Conservation (phyloP, 1,140 invertebrate genomes). For the Myzus persicae region DNA sequence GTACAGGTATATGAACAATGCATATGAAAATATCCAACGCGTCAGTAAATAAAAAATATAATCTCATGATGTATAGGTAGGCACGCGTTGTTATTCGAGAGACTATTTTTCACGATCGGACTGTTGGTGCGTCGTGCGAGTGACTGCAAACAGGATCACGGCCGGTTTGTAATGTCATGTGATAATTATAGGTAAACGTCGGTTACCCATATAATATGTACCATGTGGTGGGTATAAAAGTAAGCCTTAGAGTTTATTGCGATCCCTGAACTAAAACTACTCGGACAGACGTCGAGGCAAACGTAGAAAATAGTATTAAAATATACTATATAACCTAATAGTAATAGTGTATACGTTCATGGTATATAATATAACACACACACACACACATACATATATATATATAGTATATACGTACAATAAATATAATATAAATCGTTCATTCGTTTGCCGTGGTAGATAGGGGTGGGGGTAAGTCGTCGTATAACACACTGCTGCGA, state of each 20-base stretch:
- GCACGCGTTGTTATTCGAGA: not conserved
- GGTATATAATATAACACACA: not conserved
- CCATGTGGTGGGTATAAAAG: not conserved
- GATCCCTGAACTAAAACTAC: not conserved
- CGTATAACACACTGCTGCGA: not conserved
- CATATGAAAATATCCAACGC: too few relatives aligned
- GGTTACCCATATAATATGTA: not conserved
- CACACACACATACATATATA: not conserved
- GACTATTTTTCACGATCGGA: not conserved
- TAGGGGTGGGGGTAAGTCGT: not conserved
- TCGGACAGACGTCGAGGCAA: not conserved
- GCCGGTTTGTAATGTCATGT: not conserved
- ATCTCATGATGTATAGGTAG: too few relatives aligned
- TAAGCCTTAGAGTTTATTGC: not conserved
- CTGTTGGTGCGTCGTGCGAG: not conserved
- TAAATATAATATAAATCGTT: constrained; percentile 1
- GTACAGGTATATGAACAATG: too few relatives aligned
- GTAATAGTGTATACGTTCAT: too few relatives aligned
- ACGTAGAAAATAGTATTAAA: not conserved
- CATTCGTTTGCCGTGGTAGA: not conserved
- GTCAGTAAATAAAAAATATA: not conserved
- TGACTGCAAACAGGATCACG: too few relatives aligned
- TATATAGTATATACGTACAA: not conserved
- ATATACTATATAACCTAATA: not conserved
- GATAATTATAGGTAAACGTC: not conserved